Percentiles rank a stretch among this genome's conserved stretches.
These are phyloP conservation scores for Tetramorium simillimum DNA, from an alignment of 1,140 invertebrate genomes.

Conservation along the genomic window DNA sequence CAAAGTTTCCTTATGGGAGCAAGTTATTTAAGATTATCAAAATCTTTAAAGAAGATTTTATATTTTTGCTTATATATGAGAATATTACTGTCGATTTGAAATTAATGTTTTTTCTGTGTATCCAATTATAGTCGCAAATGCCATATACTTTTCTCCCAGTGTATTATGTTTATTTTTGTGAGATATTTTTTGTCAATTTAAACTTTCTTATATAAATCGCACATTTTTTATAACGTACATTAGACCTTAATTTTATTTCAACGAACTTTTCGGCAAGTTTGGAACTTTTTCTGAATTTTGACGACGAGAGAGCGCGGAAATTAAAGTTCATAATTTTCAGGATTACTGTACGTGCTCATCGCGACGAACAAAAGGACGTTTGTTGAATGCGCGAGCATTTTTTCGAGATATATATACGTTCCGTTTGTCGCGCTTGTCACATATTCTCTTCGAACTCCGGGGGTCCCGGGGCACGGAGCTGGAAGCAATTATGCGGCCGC, in stretches of 20 bases:
- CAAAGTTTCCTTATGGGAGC: no score
- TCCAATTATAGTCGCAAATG: no score
- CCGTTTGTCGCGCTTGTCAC: not conserved
- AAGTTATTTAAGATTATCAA: no score
- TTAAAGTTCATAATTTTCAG: not conserved
- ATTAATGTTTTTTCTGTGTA: no score
- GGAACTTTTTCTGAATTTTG: not conserved
- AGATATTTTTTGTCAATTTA: not conserved
- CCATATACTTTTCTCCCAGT: no score
- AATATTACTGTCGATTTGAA: no score
- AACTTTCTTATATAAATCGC: not conserved
- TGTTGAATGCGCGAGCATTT: not conserved
- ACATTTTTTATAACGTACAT: not conserved
- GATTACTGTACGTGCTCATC: not conserved
- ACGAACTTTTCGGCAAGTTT: not conserved
- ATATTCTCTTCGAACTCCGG: not conserved
- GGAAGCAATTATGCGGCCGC: conserved; percentile 47
- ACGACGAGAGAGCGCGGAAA: not conserved
- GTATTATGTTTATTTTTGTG: not conserved
- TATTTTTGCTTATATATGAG: no score
- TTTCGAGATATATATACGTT: not conserved
- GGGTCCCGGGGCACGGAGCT: not conserved
- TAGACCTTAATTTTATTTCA: not conserved
- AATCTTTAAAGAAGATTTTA: no score
- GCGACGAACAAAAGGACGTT: not conserved